phyloP scores from a whole-genome alignment of 2,113 vertebrate species.

The Diphyllodes magnificus region DNA sequence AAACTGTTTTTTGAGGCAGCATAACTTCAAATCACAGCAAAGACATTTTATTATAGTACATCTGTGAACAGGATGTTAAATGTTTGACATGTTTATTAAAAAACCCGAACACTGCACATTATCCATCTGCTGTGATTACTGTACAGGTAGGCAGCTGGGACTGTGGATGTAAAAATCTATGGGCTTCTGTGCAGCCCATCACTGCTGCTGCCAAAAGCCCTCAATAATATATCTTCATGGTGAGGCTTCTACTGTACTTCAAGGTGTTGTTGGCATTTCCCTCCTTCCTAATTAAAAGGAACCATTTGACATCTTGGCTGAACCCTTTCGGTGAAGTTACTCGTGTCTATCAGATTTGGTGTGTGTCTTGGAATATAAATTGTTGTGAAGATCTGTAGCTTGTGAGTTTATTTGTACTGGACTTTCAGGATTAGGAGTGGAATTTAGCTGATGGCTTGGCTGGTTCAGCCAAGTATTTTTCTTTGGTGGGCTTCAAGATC shows the following conservation, averaged over 20 bases:
- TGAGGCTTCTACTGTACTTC: background rate
- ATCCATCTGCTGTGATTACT: conserved; percentile 52
- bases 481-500: background rate
- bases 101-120: conserved; percentile 6
- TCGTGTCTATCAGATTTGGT: background rate
- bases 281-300: conserved; percentile 11
- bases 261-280: background rate
- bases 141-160: conserved; percentile 41
- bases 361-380: background rate
- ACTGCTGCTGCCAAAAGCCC: background rate
- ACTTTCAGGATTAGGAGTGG: background rate
- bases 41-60: conserved; percentile 18
- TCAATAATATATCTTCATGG: background rate
- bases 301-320: background rate
- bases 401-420: background rate
- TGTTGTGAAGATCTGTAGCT: background rate
- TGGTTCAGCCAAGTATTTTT: background rate
- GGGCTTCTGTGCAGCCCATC: background rate
- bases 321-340: background rate
- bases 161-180: background rate
- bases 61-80: conserved; percentile 26
- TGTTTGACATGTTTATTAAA: conserved; percentile 56
- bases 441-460: background rate
- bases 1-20: background rate
- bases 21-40: background rate